Evolutionary conservation across 2,113 vertebrate species (phyloP).

Genomic region (Dipodomys stephensi): DNA sequence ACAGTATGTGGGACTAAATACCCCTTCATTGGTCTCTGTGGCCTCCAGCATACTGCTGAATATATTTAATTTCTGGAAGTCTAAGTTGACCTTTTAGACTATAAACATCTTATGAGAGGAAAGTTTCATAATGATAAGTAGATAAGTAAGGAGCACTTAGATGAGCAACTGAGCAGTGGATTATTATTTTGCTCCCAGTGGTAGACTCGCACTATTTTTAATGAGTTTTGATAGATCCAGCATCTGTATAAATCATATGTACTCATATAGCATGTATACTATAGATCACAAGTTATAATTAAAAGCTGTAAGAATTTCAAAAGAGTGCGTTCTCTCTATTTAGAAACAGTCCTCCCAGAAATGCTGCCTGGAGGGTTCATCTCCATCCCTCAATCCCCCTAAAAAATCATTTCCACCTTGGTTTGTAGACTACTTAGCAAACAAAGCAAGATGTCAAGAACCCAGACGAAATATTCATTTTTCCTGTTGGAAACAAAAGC

Average conservation of each 20-base stretch:
- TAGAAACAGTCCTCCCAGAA: background rate
- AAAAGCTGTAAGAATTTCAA: background rate
- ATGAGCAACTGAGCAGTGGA: conserved; percentile 67
- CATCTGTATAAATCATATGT: background rate
- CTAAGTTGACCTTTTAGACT: conserved; percentile 12
- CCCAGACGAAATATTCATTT: conserved; percentile 33
- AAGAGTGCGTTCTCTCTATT: background rate
- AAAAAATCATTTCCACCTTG: background rate
- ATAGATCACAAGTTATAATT: background rate
- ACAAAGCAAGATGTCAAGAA: conserved; percentile 24
- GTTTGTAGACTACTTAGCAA: conserved; percentile 48
- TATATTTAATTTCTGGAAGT: conserved; percentile 11
- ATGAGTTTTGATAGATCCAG: conserved; percentile 1
- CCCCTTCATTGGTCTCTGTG: background rate
- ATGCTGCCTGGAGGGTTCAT: background rate
- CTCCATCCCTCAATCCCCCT: background rate
- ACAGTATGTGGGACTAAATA: background rate
- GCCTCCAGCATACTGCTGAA: background rate
- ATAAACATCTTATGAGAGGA: background rate
- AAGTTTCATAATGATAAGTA: conserved; percentile 70
- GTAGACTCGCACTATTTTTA: conserved; percentile 13
- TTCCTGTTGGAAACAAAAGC: conserved; percentile 17
- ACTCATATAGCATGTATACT: background rate
- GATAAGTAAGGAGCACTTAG: conserved; percentile 57
- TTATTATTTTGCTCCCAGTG: conserved; percentile 52